These are phyloP conservation scores for Hyles vespertilio DNA, from an alignment of 1,140 invertebrate species.

Conservation along the genomic window DNA sequence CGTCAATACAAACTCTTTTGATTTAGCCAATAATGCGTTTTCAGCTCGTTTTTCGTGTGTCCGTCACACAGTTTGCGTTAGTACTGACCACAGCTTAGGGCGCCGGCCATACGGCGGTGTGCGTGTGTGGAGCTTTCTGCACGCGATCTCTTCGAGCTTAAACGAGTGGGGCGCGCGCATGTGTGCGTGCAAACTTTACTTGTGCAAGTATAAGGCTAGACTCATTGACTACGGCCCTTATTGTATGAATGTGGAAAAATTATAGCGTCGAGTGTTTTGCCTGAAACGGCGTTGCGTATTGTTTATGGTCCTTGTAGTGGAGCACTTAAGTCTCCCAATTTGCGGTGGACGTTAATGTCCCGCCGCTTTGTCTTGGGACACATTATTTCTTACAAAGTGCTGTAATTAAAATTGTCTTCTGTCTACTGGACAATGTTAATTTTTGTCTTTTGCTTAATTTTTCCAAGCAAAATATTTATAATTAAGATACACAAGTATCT, in stretches of 20 bases:
- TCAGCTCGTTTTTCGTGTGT: slow-evolving; percentile 73
- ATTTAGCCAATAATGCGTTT: slow-evolving; percentile 59
- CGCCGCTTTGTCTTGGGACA: slow-evolving; percentile 49
- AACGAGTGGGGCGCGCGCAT: slow-evolving; percentile 61
- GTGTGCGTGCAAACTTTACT: slow-evolving; percentile 64
- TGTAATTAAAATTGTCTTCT: slow-evolving; percentile 51
- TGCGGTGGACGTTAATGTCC: slow-evolving; percentile 56
- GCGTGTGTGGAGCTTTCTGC: slow-evolving; percentile 71
- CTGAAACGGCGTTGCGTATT: slow-evolving; percentile 65
- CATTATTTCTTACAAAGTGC: slow-evolving; percentile 61
- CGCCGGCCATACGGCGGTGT: slow-evolving; percentile 65
- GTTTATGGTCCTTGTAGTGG: slow-evolving; percentile 53
- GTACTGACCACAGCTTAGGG: slow-evolving; percentile 74
- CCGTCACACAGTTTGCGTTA: slow-evolving; percentile 74
- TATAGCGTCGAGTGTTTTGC: slow-evolving; percentile 71
- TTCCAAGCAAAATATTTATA: not conserved
- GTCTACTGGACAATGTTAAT: slow-evolving; percentile 25
- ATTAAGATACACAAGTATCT: too few species aligned
- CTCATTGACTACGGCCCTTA: slow-evolving; percentile 74
- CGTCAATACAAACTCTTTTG: slow-evolving; percentile 33
- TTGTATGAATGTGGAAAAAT: slow-evolving; percentile 76
- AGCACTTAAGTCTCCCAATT: slow-evolving; percentile 68
- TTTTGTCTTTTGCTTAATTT: slow-evolving; percentile 9
- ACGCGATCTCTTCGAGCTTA: slow-evolving; percentile 66
- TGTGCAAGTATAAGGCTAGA: slow-evolving; percentile 69